Evolutionary conservation across 1,140 invertebrate species (phyloP).

Genomic region (Temnothorax curvispinosus): DNA sequence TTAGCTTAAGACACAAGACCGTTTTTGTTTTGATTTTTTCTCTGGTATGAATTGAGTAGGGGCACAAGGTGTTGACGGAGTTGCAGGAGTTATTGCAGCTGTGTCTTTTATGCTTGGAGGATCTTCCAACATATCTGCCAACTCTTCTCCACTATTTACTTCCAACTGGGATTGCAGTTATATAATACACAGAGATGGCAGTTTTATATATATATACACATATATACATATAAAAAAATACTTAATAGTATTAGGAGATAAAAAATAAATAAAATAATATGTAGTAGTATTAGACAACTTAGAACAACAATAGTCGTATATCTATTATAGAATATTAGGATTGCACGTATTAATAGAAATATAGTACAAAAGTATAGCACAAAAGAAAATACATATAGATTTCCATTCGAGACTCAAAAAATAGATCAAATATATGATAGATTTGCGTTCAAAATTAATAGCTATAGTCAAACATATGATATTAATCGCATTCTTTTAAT

Average conservation of each 20-base stretch:
- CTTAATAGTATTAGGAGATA: background rate
- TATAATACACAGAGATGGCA: constrained; percentile 65
- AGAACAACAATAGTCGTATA: background rate
- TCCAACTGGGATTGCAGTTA: constrained; percentile 79
- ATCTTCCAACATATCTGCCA: constrained; percentile 84
- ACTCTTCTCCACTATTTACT: constrained; percentile 83
- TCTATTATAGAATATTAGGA: background rate
- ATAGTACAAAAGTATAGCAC: no score
- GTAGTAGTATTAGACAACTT: background rate
- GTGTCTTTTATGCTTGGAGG: constrained; percentile 81
- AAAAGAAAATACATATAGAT: background rate
- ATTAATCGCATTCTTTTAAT: background rate
- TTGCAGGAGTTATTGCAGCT: constrained; percentile 80
- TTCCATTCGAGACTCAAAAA: constrained; percentile 7
- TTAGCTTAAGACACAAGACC: constrained; percentile 83
- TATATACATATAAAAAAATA: constrained; percentile 12
- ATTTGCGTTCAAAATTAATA: constrained; percentile 5
- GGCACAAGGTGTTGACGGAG: constrained; percentile 82
- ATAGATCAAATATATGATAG: background rate
- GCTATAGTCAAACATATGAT: background rate
- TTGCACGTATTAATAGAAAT: background rate
- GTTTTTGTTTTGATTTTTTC: constrained; percentile 83
- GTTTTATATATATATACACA: background rate
- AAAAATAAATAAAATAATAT: constrained; percentile 8
- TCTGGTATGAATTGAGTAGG: constrained; percentile 78